Base-by-base conservation (phyloP, 2,113 vertebrate genomes). In the Leptobrachium leishanense region DNA sequence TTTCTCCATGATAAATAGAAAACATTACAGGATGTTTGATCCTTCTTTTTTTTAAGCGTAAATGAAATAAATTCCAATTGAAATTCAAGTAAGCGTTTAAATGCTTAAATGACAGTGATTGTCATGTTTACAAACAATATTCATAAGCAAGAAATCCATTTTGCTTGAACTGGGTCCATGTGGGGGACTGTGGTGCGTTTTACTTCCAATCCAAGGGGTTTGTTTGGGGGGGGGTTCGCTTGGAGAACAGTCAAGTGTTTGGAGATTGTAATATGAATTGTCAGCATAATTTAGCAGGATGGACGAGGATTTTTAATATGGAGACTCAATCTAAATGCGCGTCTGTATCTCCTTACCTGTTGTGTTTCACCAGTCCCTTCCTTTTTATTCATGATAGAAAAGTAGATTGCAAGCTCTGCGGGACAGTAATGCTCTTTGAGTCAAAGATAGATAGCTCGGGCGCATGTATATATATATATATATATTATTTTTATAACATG, bases 41-140 rank as follows among this genome's bases (percentile, higher is more conserved):
- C 39, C 42, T 43, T 54, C 39, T 39, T 43, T 64, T 53, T 71
- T 71, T 69, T 71, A 73, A 55, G 65, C 39, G 43, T 63, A 13
- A 80, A 74, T 68, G 50, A 70, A 64, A 67, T 53, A 81, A 82
- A 84, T 81, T 80, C 74, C 68, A 55, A 62, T 75, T 72, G 55
- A 57, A 73, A 41, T 62, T 72, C 69, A 82, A 78, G 65, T 81
- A 77, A 78, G 82, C 50, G 73, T 55, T 66, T 83, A 82, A 72
- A 71, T 73, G 73, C 74, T 43, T 81, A 79, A 76, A 63, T 67
- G 74, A 65, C 55, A 59, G 53, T 75, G 65, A 84, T 71, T 82
- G 83, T 67, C 83, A 81, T 86, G 82, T 86, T 82, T 86, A 81
- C 82, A 81, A 84, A 81, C 79, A 82, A 81, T 78, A 79, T 65